Percentiles rank a stretch among this genome's conserved stretches.
phyloP scores from a whole-genome alignment of 2,113 vertebrate genomes.

The Coptodon rendalli region DNA sequence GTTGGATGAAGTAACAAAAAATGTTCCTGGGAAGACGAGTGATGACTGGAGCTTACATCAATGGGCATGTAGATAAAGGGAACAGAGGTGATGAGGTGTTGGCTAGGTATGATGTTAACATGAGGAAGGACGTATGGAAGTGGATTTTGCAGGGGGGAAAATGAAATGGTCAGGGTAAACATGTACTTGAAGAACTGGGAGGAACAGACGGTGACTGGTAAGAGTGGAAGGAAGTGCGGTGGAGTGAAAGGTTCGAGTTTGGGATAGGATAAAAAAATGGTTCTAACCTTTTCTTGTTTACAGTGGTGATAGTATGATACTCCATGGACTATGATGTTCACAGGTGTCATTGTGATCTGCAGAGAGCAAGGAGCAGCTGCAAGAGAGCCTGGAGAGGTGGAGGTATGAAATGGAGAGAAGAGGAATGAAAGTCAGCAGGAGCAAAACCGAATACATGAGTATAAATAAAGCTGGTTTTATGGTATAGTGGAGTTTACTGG shows the following conservation, averaged over 20 bases:
- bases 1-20: background rate
- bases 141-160: background rate
- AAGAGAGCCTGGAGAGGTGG: background rate
- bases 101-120: background rate
- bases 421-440: background rate
- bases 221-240: background rate
- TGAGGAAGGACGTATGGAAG: background rate
- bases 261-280: background rate
- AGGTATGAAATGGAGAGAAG: background rate
- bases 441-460: background rate
- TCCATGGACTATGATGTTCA: background rate
- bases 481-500: background rate
- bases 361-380: background rate
- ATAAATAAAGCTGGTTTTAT: background rate
- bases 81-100: background rate
- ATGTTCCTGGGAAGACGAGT: background rate
- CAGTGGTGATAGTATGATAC: background rate
- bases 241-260: no score
- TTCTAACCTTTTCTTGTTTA: background rate
- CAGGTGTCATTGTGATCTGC: background rate
- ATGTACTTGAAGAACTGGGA: background rate
- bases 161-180: background rate
- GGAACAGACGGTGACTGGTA: background rate
- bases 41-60: background rate
- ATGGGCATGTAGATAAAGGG: background rate